These are phyloP conservation scores for Amphimallon solstitiale DNA, from an alignment of 2,888 invertebrate genomes.

Conservation along the genomic window DNA sequence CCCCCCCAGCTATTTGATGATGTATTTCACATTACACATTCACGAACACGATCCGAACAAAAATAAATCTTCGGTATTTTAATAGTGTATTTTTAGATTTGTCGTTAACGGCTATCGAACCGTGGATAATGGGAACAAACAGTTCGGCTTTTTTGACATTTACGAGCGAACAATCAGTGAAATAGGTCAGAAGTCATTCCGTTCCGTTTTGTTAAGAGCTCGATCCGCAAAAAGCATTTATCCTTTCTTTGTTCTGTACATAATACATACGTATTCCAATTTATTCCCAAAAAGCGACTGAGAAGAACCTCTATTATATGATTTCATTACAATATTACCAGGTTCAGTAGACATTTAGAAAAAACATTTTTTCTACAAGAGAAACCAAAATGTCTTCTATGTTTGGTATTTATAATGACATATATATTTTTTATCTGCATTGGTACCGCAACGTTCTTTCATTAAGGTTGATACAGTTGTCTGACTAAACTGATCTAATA, in stretches of 20 bases:
- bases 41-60: neutral
- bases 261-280: neutral
- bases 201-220: constrained; percentile 4
- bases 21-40: neutral
- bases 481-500: too few species aligned
- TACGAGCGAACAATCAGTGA: constrained; percentile 12
- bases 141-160: constrained; percentile 12
- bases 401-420: too few species aligned
- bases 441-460: too few species aligned
- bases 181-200: constrained; percentile 15
- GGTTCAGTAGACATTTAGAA: too few species aligned
- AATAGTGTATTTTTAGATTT: constrained; percentile 21
- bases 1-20: neutral
- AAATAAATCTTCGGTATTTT: constrained; percentile 29
- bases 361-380: too few species aligned
- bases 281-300: too few species aligned
- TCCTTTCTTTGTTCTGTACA: constrained; percentile 9
- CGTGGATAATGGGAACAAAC: constrained; percentile 16
- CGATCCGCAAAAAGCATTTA: neutral
- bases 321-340: too few species aligned
- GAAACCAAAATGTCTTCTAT: too few species aligned
- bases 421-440: too few species aligned
- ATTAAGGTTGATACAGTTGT: too few species aligned
- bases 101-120: constrained; percentile 31
- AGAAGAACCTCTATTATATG: too few species aligned